phyloP scores from a whole-genome alignment of 2,797 vertebrate genomes.

The Sciaenops ocellatus region DNA sequence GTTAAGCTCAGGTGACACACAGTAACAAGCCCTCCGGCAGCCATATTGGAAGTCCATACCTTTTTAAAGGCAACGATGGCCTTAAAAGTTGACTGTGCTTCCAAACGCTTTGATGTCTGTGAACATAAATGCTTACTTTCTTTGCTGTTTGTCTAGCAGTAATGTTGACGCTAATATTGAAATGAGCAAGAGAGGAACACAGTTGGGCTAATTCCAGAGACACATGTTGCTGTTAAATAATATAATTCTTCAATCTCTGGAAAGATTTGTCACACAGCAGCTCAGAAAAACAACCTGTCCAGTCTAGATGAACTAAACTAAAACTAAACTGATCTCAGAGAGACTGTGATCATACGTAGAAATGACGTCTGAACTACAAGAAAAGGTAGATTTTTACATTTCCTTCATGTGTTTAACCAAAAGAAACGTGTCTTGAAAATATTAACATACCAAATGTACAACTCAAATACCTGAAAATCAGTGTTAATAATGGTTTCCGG shows the following conservation, averaged over 20 bases:
- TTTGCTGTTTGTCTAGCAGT: slow-evolving; percentile 7
- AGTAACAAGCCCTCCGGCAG: slow-evolving; percentile 39
- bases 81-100: slow-evolving; percentile 6
- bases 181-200: not conserved
- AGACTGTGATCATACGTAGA: slow-evolving; percentile 1
- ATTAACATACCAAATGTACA: not conserved
- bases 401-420: slow-evolving; percentile 7
- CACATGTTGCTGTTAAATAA: not conserved
- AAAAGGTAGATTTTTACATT: not conserved
- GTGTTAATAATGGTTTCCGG: slow-evolving; percentile 17
- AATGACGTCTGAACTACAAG: not conserved
- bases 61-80: not conserved
- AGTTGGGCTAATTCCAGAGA: no score
- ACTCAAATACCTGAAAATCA: slow-evolving; percentile 1
- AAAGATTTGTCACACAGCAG: not conserved
- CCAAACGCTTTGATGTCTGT: slow-evolving; percentile 12
- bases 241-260: not conserved
- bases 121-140: slow-evolving; percentile 1
- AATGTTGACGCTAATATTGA: not conserved
- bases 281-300: not conserved
- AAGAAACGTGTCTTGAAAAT: slow-evolving; percentile 1
- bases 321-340: not conserved
- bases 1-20: slow-evolving; percentile 58
- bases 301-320: not conserved
- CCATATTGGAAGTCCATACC: slow-evolving; percentile 13